phyloP scores from a whole-genome alignment of 2,797 vertebrate genomes.

The Austrolebias charrua region DNA sequence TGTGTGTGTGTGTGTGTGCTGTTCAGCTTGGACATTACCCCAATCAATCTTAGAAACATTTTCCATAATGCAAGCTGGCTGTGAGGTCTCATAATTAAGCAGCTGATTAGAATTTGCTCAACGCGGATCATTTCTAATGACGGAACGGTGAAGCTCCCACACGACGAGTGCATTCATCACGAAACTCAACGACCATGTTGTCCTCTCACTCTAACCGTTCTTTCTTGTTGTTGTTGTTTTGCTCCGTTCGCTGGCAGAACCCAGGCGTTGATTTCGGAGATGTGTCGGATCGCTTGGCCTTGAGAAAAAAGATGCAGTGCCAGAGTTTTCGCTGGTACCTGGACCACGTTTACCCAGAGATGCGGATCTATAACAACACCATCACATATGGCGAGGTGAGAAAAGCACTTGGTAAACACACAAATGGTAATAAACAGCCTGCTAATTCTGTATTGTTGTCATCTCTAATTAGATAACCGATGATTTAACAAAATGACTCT shows the following conservation, averaged over 20 bases:
- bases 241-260: conserved; percentile 80
- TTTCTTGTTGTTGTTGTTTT: conserved; percentile 20
- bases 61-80: conserved; percentile 43
- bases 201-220: conserved; percentile 17
- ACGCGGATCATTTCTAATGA: conserved; percentile 71
- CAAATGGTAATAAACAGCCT: conserved; percentile 11
- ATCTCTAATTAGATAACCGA: conserved; percentile 21
- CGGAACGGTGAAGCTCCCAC: conserved; percentile 69
- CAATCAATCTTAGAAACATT: conserved; percentile 64
- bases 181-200: conserved; percentile 42
- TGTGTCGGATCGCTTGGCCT: conserved; percentile 89
- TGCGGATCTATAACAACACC: conserved; percentile 97
- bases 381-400: conserved; percentile 98
- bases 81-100: conserved; percentile 74
- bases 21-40: conserved; percentile 56
- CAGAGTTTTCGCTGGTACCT: conserved; percentile 97
- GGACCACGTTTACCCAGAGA: conserved; percentile 97
- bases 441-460: conserved; percentile 2
- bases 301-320: conserved; percentile 91
- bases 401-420: conserved; percentile 8
- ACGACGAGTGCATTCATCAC: conserved; percentile 53
- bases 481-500: neutral
- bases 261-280: conserved; percentile 97
- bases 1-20: conserved; percentile 11
- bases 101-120: conserved; percentile 73